Percentiles rank a stretch among this genome's conserved stretches.
These are phyloP conservation scores for Melangyna quadrimaculata DNA, from an alignment of 2,888 invertebrate species.

Conservation along the genomic window DNA sequence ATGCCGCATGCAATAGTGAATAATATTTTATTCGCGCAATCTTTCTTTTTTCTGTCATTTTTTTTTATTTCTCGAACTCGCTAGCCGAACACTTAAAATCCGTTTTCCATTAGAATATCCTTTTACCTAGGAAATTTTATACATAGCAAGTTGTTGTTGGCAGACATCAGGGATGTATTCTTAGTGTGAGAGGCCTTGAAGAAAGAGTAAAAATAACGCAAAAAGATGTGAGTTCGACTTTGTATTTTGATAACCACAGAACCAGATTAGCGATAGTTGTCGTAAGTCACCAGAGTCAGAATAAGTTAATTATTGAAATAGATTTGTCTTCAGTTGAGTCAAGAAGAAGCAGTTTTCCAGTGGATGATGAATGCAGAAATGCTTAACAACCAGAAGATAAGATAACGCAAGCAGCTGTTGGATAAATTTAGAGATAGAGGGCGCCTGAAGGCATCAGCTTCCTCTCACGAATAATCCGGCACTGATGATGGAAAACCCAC, in stretches of 20 bases:
- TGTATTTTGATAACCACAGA: too few species aligned
- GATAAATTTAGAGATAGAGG: too few species aligned
- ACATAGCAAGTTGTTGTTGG: not conserved
- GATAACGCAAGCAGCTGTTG: too few species aligned
- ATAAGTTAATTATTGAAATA: too few species aligned
- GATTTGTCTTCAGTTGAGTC: too few species aligned
- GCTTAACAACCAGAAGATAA: too few species aligned
- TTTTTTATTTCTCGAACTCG: slow-evolving; percentile 22
- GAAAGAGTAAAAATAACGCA: not conserved
- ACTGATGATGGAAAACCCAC: not conserved
- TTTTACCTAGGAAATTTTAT: slow-evolving; percentile 12
- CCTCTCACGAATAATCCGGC: not conserved
- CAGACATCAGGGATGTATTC: not conserved
- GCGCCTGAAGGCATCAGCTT: too few species aligned
- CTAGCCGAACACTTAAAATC: slow-evolving; percentile 60
- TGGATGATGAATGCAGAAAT: too few species aligned
- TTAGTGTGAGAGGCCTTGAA: not conserved
- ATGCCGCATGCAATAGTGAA: slow-evolving; percentile 61
- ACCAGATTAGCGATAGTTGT: too few species aligned
- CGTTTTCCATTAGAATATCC: slow-evolving; percentile 47
- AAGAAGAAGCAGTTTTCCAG: too few species aligned
- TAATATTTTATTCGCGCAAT: slow-evolving; percentile 58
- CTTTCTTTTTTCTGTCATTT: slow-evolving; percentile 33
- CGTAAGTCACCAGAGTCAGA: too few species aligned
- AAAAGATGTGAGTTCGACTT: too few species aligned